Evolutionary conservation across 2,113 vertebrate genomes (phyloP), one percentile per base, ranked within the genome.

Genomic region (Emberiza fucata): DNA sequence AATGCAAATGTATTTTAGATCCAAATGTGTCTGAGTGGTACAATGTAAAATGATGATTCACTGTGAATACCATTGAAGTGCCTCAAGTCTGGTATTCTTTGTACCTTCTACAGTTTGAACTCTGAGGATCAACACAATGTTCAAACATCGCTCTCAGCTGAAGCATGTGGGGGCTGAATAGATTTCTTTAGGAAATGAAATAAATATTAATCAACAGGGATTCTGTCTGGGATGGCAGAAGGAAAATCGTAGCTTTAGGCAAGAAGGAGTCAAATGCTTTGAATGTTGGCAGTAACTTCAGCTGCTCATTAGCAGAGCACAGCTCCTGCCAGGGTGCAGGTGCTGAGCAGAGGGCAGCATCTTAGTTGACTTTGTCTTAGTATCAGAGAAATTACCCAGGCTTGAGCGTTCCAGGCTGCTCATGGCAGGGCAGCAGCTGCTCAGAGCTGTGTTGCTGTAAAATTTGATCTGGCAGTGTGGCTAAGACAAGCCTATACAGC

Each of bases 1-100:
- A 94, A 96, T 97, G 93, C 90, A 96, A 93, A 96, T 96, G 76
- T 83, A 31, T 78, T 96, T 92, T 69, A 90, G 79, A 83, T 81
- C 78, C 79, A 77, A 94, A 86, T 83, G 63, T 92, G 48, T 93
- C 88, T 81, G 82, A 94, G 76, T 25, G 45, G 76, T 93, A 88
- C 76, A 83, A 45, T 92, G 71, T 92, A 88, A 92, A 96, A 94
- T 83, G 85, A 86, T 93, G 92, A 90, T 93, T 96, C 94, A 94
- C 60, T 64, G 75, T 50, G 81, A 85, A 82, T 80, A 50, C 75
- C 25, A 45, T 0, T 92, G 81, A 95, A 93, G 71, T 90, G 94
- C 94, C 79, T 92, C 71, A 10, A 88, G 90, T 93, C 75, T 91
- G 79, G n/a, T 70, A 7, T 92, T 83, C 88, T 94, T 94, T 95